These are phyloP conservation scores for Drosophila cardini DNA, from an alignment of 1,140 invertebrate species.

Conservation along the genomic window DNA sequence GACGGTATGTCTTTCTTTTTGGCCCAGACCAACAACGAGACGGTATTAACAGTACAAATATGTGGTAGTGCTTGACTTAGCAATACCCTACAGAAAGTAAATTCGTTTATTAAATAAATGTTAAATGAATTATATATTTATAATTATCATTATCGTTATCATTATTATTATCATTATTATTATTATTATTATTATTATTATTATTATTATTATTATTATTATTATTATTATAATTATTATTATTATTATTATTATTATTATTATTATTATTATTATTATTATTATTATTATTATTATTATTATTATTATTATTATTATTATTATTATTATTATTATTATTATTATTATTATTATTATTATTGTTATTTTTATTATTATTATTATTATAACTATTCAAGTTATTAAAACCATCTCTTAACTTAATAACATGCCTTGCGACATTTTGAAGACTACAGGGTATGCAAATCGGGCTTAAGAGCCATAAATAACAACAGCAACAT, in stretches of 20 bases:
- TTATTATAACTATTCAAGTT: too few species aligned
- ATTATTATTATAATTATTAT: background rate
- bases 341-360: too few species aligned
- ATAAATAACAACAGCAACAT: conserved; percentile 47
- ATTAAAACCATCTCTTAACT: too few species aligned
- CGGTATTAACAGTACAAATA: conserved; percentile 35
- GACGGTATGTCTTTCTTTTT: conserved; percentile 1
- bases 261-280: too few species aligned
- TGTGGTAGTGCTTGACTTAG: background rate
- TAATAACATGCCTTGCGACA: too few species aligned
- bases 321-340: too few species aligned
- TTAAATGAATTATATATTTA: too few species aligned
- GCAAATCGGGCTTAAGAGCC: conserved; percentile 38
- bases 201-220: background rate
- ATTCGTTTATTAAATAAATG: too few species aligned
- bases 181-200: background rate
- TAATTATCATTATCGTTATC: background rate
- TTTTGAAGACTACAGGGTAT: conserved; percentile 12
- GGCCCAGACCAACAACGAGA: conserved; percentile 5
- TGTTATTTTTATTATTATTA: too few species aligned
- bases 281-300: too few species aligned
- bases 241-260: background rate
- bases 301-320: too few species aligned
- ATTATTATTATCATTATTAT: background rate
- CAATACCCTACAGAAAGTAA: background rate